Evolutionary conservation across 2,797 vertebrate species (phyloP).

Genomic region (Cyprinodon diabolis): DNA sequence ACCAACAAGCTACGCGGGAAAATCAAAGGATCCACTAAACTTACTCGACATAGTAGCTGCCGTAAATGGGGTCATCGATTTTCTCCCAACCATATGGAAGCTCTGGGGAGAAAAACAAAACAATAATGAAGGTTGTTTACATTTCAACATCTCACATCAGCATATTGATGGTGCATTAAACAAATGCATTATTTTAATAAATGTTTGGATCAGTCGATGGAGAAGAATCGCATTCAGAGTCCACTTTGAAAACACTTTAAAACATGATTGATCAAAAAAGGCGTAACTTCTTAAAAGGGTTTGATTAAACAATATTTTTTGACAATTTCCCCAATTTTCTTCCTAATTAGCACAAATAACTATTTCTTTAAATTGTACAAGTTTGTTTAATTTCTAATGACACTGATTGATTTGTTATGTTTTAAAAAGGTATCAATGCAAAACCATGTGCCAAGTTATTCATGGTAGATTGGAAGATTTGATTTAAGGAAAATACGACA

Average conservation of each 20-base stretch:
- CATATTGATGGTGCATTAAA: constrained; percentile 41
- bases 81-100: constrained; percentile 99
- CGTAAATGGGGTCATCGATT: constrained; percentile 99
- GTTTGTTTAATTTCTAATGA: not conserved
- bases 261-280: no score
- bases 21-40: constrained; percentile 78
- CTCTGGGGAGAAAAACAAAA: constrained; percentile 83
- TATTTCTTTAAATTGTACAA: not conserved
- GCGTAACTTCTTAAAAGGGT: no score
- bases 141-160: constrained; percentile 26
- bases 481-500: constrained; percentile 30
- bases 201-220: no score
- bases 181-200: not conserved
- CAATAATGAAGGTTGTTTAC: constrained; percentile 74
- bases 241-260: no score
- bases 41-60: constrained; percentile 99
- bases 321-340: no score
- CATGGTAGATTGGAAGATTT: not conserved
- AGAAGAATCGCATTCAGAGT: not conserved
- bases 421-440: not conserved
- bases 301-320: no score
- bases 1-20: constrained; percentile 31
- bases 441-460: not conserved
- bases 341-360: not conserved
- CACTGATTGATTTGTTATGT: not conserved